These are phyloP conservation scores for Odontomachus brunneus DNA, from an alignment of 1,140 invertebrate species.

Conservation along the genomic window DNA sequence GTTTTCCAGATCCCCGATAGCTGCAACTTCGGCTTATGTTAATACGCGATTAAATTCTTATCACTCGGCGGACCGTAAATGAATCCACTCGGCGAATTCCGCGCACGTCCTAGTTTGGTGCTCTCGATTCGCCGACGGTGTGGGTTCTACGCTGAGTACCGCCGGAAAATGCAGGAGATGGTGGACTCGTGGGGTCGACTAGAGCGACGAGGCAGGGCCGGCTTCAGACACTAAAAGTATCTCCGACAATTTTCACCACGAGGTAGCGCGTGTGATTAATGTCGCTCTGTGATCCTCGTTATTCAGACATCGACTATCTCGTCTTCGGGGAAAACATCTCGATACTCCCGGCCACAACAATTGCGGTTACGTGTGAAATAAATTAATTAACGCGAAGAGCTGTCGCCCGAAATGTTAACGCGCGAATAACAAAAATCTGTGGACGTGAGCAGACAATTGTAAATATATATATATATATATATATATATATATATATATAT, in stretches of 20 bases:
- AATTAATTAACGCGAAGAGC: no score
- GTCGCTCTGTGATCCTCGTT: neutral
- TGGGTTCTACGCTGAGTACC: constrained; percentile 26
- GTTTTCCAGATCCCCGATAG: constrained; percentile 49
- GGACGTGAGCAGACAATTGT: no score
- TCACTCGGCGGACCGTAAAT: constrained; percentile 71
- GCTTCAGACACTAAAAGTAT: constrained; percentile 21
- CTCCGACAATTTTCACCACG: neutral
- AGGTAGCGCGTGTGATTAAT: neutral
- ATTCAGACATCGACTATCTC: neutral
- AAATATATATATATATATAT: no score
- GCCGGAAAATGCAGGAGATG: constrained; percentile 33
- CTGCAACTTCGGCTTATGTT: constrained; percentile 66
- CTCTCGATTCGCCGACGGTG: constrained; percentile 46
- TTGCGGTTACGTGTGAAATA: no score
- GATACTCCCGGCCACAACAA: no score
- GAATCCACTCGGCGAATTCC: constrained; percentile 66
- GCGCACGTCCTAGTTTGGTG: constrained; percentile 63
- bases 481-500: no score
- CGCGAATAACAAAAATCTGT: no score
- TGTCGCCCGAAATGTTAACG: no score
- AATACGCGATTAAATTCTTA: constrained; percentile 75
- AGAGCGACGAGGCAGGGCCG: neutral
- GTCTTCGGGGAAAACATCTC: no score
- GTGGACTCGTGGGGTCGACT: constrained; percentile 9